These are phyloP conservation scores for Bubo bubo DNA, from an alignment of 2,113 vertebrate genomes.

Conservation along the genomic window DNA sequence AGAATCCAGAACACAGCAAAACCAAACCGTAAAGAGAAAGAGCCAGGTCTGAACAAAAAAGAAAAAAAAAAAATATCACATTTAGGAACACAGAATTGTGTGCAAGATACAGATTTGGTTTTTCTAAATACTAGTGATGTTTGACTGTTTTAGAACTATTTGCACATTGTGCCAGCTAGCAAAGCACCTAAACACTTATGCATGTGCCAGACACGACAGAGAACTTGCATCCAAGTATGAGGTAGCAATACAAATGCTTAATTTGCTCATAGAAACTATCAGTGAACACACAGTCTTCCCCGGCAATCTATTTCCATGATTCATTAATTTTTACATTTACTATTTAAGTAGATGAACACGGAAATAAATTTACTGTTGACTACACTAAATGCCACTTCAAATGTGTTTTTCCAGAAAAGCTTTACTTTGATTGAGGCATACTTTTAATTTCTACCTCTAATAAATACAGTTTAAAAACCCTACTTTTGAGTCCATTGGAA, in stretches of 20 bases:
- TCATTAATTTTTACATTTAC: neutral
- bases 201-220: neutral
- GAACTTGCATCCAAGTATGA: neutral
- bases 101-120: neutral
- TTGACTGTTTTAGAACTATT: neutral
- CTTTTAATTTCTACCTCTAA: neutral
- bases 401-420: neutral
- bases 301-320: neutral
- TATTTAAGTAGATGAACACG: neutral
- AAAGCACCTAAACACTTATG: neutral
- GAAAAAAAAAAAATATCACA: no score
- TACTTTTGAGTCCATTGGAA: neutral
- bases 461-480: neutral
- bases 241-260: neutral
- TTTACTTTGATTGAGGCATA: neutral
- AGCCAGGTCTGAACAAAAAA: neutral
- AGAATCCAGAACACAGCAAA: neutral
- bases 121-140: neutral
- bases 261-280: neutral
- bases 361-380: neutral
- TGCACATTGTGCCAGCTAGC: neutral
- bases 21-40: neutral
- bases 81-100: neutral
- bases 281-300: neutral
- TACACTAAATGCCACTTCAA: neutral